Percentiles rank a stretch among this genome's conserved stretches.
Conservation (phyloP, 2,113 vertebrate species). For the Herpailurus yagouaroundi region DNA sequence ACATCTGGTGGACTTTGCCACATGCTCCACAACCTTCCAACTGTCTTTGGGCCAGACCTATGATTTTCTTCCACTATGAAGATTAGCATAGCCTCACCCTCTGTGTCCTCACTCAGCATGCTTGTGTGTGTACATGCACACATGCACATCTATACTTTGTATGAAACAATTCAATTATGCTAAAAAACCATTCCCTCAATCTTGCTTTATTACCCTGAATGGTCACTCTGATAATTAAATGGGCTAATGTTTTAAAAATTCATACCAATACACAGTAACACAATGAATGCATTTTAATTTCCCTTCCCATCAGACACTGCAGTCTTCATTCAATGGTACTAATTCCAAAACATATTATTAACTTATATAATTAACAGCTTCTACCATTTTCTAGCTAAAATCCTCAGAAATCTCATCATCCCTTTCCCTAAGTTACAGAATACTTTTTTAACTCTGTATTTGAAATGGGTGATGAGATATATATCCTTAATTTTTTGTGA, state of each 20-base stretch:
- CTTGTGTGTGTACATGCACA: accelerated
- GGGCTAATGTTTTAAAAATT: background rate
- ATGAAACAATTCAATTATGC: background rate
- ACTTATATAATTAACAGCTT: background rate
- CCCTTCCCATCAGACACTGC: background rate
- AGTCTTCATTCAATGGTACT: background rate
- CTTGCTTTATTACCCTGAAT: background rate
- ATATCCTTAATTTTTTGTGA: background rate
- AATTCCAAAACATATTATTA: background rate
- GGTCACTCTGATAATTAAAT: background rate
- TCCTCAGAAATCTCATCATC: background rate
- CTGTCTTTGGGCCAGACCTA: background rate
- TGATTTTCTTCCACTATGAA: background rate
- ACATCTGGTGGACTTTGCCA: background rate
- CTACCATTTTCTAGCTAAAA: background rate
- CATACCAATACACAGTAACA: background rate
- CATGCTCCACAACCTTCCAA: background rate
- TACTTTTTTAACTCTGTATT: background rate
- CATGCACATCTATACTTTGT: background rate
- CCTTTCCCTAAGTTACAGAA: background rate
- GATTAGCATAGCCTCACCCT: background rate
- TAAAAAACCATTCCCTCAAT: background rate
- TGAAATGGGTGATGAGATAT: background rate
- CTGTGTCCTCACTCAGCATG: background rate
- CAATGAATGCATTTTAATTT: background rate